Evolutionary conservation across 2,888 invertebrate genomes (phyloP), one percentile per base, ranked within the genome.

Genomic region (Thelaira solivaga): DNA sequence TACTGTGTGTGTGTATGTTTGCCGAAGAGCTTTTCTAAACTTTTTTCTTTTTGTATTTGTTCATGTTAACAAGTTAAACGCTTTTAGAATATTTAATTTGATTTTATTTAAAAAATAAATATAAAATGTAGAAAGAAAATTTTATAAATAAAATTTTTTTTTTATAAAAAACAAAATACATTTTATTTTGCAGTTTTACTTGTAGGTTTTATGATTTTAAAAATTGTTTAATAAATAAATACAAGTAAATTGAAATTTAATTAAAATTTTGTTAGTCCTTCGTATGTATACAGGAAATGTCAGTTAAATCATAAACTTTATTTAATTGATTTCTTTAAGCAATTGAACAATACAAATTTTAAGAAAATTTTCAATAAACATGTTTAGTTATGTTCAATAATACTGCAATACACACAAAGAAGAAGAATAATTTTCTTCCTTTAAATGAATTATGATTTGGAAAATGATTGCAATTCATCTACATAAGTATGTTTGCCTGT

Each of bases 41-140:
- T 57, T 18, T 61, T 45, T 34, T 45, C 1, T 24, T 59, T 51
- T 65, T 24, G 22, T 74, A 59, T 59, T 74, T 74, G 26, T 53
- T 65, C 45, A 45, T 67, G 59, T 74, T 67, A 74, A 74, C 74
- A 74, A 74, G 51, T 67, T 67, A 67, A 74, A 74, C 67, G 67
- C 61, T 74, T 51, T 43, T 29, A 24, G 59, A 74, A 74, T 67
- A 74, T 61, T 80, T 76, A 80, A 80, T 81, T 81, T 79, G 51
- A 31, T 51, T 22, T 1, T 16, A 36, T 55, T n/a, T n/a, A n/a
- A n/a, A n/a, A n/a, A n/a, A n/a, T n/a, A n/a, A n/a, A n/a, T 45
- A 13, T 13, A 31, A 69, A 71, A 49, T 51, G 55, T 13, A 20
- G 11, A 11, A 13, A 11, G 20, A 36, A 36, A 36, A 36, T 8